Evolutionary conservation across 1,140 invertebrate species (phyloP), one percentile per base, ranked within the genome.

Genomic region (Nylanderia fulva): DNA sequence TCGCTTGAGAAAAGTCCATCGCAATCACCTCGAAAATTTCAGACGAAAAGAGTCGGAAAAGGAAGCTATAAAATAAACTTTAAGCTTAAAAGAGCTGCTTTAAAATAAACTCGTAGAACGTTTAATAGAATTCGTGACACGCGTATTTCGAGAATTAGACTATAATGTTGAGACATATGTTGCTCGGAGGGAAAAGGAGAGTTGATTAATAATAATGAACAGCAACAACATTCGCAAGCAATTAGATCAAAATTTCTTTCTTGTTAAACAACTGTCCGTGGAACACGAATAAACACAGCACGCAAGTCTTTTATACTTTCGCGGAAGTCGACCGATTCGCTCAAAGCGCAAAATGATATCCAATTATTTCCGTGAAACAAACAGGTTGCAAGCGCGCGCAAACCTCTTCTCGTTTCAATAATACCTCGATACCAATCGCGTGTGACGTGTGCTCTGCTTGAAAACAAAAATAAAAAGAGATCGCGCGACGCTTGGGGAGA

Each of bases 401-500:
- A 21, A 48, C 9, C 42, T 69, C 45, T 48, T 48, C 45, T n/a
- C 8, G 11, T 24, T 13, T 71, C 56, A 58, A 82, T 58, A 82
- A 82, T 71, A 82, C 18, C 64, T 24, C 18, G 18, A 39, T 69
- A 69, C 45, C 45, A 29, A 48, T 48, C 15, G 21, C 36, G 9
- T 15, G 45, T 24, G 33, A 66, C 27, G 63, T 33, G 52, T 15
- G 36, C 24, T 82, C 24, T 56, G 54, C 42, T 48, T 74, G 21
- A 33, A 48, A 48, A 48, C 0, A 48, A 9, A 0, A 18, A 48
- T 1, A 27, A 33, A 64, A 58, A 68, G 13, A 71, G 66, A 72
- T 71, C n/a, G 61, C 68, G 52, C 83, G 21, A 87, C 15, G n/a
- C n/a, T n/a, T n/a, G 21, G 71, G 52, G 45, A 18, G 29, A 3